Evolutionary conservation across 1,140 invertebrate genomes (phyloP).

Genomic region (Rhopalosiphum padi): DNA sequence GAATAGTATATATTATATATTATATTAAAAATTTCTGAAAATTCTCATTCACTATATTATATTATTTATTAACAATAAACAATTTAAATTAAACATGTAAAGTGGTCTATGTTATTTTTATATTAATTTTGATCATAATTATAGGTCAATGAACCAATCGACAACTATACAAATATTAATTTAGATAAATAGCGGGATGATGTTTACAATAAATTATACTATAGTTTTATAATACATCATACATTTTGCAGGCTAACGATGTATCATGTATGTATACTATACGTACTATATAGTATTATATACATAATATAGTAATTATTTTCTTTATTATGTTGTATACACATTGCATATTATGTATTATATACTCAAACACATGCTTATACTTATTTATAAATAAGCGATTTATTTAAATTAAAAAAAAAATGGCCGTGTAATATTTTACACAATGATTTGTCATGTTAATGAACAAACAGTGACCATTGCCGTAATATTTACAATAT

Average conservation of each 20-base stretch:
- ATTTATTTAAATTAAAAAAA: slow-evolving; percentile 13
- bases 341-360: neutral
- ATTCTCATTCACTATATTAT: neutral
- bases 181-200: neutral
- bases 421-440: neutral
- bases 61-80: neutral
- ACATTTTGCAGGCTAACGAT: neutral
- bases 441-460: neutral
- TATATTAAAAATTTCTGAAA: neutral
- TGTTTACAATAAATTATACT: neutral
- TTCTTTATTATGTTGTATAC: neutral
- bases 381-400: neutral
- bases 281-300: no score
- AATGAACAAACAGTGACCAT: neutral
- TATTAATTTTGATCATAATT: neutral
- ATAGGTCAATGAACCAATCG: neutral
- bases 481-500: neutral
- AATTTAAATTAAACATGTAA: neutral
- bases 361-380: neutral
- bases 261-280: neutral
- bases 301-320: neutral
- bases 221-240: neutral
- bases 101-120: neutral
- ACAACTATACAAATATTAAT: neutral
- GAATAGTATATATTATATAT: neutral